These are phyloP conservation scores for Montipora efflorescens DNA, from an alignment of 64 coral and sea anemone species.

Conservation along the genomic window DNA sequence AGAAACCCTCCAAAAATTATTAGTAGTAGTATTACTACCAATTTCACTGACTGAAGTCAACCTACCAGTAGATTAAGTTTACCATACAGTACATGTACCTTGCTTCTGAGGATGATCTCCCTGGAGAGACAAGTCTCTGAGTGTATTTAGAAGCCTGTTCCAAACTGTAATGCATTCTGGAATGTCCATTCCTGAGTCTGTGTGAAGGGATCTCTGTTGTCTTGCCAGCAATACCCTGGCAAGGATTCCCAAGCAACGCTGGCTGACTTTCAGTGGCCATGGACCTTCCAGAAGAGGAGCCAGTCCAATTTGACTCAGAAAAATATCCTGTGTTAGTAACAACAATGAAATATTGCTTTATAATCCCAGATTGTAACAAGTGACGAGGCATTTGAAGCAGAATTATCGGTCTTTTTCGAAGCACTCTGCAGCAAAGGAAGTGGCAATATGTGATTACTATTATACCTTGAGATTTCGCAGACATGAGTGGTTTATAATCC, in stretches of 20 bases:
- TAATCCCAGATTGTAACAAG: too few species aligned
- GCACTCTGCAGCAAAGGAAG: too few species aligned
- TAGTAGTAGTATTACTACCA: too few species aligned
- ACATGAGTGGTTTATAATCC: too few species aligned
- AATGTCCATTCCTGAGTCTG: slow-evolving; percentile 75
- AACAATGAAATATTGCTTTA: not conserved
- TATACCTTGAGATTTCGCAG: too few species aligned
- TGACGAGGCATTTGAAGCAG: too few species aligned
- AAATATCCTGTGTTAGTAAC: slow-evolving; percentile 52
- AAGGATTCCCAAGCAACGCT: slow-evolving; percentile 76
- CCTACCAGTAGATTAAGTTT: too few species aligned
- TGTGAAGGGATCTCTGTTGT: slow-evolving; percentile 68
- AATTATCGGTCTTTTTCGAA: too few species aligned
- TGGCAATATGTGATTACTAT: too few species aligned
- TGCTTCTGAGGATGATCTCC: slow-evolving; percentile 39
- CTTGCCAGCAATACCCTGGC: slow-evolving; percentile 83
- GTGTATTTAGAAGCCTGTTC: slow-evolving; percentile 78
- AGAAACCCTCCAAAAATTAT: too few species aligned
- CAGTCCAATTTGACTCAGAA: slow-evolving; percentile 70
- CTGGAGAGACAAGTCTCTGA: slow-evolving; percentile 60
- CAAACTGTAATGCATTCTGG: slow-evolving; percentile 77
- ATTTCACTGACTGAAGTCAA: too few species aligned
- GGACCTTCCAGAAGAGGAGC: slow-evolving; percentile 56
- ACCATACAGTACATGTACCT: slow-evolving; percentile 75
- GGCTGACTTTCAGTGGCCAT: slow-evolving; percentile 79